These are phyloP conservation scores for Selene dorsalis DNA, from an alignment of 2,797 vertebrate genomes.

Conservation along the genomic window DNA sequence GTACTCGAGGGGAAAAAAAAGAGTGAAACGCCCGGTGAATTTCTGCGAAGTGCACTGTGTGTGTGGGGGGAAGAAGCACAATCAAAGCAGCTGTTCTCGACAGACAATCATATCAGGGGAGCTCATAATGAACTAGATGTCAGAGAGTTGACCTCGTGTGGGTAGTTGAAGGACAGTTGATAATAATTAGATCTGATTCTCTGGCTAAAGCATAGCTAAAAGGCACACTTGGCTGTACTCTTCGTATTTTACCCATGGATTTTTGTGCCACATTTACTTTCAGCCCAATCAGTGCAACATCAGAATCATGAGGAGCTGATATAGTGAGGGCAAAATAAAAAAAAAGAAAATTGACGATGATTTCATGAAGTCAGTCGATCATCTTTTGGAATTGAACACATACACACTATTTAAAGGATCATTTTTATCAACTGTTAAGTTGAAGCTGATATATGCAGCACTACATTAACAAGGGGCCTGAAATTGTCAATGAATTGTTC, in stretches of 20 bases:
- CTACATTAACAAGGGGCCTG: background rate
- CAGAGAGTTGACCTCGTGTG: conserved; percentile 64
- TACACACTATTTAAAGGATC: background rate
- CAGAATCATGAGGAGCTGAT: conserved; percentile 22
- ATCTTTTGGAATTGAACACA: background rate
- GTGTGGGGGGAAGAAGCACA: conserved; percentile 5
- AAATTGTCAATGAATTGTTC: background rate
- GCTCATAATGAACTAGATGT: conserved; percentile 63
- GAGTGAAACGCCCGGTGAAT: conserved; percentile 13
- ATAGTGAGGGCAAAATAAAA: conserved; percentile 18
- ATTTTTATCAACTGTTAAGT: background rate
- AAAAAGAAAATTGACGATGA: conserved; percentile 22
- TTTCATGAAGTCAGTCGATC: conserved; percentile 20
- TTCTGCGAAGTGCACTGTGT: conserved; percentile 40
- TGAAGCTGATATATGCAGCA: background rate
- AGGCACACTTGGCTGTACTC: conserved; percentile 52
- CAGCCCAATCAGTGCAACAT: conserved; percentile 39
- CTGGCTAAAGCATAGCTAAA: conserved; percentile 52
- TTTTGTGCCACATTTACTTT: conserved; percentile 40
- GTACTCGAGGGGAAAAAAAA: background rate
- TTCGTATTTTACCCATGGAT: conserved; percentile 33
- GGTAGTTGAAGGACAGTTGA: conserved; percentile 67
- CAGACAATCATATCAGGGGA: conserved; percentile 58
- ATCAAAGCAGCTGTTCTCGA: conserved; percentile 60
- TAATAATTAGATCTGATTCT: conserved; percentile 68